These are phyloP conservation scores for Diogma glabrata DNA, from an alignment of 2,888 invertebrate species.

Conservation along the genomic window DNA sequence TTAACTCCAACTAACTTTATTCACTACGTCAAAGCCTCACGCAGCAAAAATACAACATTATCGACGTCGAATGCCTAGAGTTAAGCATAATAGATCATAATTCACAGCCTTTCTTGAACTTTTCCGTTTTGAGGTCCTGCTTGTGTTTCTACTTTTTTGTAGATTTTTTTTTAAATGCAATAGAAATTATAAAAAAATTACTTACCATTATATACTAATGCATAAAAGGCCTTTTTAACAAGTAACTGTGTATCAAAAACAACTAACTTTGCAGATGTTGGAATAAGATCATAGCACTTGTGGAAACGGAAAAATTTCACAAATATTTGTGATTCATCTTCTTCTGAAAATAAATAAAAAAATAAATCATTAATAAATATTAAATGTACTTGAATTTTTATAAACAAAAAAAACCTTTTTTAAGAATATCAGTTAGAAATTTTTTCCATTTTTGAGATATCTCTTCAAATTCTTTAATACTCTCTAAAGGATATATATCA, in stretches of 20 bases:
- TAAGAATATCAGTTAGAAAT: constrained; percentile 59
- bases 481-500: constrained; percentile 65
- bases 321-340: constrained; percentile 94
- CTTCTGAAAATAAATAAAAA: constrained; percentile 53
- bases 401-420: constrained; percentile 40
- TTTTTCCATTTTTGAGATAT: constrained; percentile 67
- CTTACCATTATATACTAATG: constrained; percentile 93
- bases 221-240: constrained; percentile 98
- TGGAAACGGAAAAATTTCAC: constrained; percentile 99
- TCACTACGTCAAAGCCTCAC: too few relatives aligned
- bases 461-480: constrained; percentile 78
- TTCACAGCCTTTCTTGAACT: too few relatives aligned
- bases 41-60: too few relatives aligned
- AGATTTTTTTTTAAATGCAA: not conserved
- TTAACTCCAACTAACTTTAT: too few relatives aligned
- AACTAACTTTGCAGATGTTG: constrained; percentile 97
- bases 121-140: too few relatives aligned
- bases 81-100: too few relatives aligned
- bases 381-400: not conserved
- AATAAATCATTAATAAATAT: constrained; percentile 6
- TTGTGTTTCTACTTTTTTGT: too few relatives aligned
- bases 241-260: constrained; percentile 98
- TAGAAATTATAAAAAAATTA: constrained; percentile 11
- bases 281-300: constrained; percentile 99
- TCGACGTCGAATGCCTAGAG: too few relatives aligned